Evolutionary conservation across 2,113 vertebrate genomes (phyloP).

Genomic region (Myrmecophaga tridactyla): DNA sequence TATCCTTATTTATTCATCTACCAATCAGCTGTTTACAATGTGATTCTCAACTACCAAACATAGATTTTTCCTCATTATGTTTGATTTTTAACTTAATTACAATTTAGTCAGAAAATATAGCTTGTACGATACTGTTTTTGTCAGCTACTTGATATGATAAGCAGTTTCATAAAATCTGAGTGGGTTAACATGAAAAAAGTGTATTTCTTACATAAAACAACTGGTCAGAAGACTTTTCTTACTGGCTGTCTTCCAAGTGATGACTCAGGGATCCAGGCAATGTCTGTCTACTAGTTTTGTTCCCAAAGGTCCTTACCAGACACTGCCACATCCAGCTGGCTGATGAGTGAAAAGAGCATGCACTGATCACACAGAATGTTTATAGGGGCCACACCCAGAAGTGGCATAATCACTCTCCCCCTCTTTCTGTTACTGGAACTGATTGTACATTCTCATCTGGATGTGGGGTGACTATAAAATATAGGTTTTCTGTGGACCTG

Average conservation of each 20-base stretch:
- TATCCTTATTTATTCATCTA: neutral
- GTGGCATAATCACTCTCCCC: neutral
- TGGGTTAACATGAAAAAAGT: neutral
- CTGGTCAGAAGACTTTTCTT: neutral
- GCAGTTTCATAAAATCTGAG: neutral
- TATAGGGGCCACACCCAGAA: neutral
- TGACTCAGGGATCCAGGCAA: neutral
- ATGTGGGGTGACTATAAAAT: neutral
- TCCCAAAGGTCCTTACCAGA: neutral
- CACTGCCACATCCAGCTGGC: neutral
- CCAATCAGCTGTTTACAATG: neutral
- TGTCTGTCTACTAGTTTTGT: neutral
- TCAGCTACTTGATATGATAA: neutral
- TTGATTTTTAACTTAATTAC: neutral
- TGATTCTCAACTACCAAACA: neutral
- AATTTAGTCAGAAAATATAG: neutral
- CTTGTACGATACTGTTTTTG: neutral
- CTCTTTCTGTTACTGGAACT: neutral
- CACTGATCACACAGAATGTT: rapidly evolving
- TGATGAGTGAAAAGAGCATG: neutral
- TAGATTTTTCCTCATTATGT: neutral
- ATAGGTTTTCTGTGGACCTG: neutral
- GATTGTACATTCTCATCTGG: neutral
- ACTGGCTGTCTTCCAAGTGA: no score
- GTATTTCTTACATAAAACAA: neutral